phyloP scores from a whole-genome alignment of 2,797 vertebrate species.

The Aplochiton taeniatus region DNA sequence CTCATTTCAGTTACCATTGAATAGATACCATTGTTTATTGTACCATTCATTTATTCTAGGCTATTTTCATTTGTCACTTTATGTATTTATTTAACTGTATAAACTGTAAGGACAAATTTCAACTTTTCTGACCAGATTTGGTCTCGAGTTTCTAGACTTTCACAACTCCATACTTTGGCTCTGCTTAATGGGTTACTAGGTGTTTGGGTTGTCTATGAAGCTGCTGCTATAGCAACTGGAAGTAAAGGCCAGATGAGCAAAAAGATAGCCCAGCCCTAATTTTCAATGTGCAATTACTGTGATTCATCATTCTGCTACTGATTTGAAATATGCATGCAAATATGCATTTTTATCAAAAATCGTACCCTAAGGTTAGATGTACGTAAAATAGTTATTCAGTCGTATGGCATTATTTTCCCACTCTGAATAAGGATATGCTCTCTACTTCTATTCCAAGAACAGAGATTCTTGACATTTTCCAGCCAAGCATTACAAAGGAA shows the following conservation, averaged over 20 bases:
- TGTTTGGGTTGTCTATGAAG: constrained; percentile 2
- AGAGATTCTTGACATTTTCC: neutral
- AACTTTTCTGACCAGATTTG: neutral
- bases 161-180: neutral
- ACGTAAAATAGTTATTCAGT: neutral
- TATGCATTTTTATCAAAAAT: neutral
- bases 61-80: neutral
- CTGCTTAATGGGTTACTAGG: neutral
- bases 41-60: neutral
- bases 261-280: neutral
- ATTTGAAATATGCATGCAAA: neutral
- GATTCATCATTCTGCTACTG: neutral
- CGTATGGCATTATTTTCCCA: neutral
- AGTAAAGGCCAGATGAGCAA: neutral
- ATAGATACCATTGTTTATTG: neutral
- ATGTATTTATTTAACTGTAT: constrained; percentile 17
- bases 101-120: neutral
- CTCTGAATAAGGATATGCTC: neutral
- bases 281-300: neutral
- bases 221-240: neutral
- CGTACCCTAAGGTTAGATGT: neutral
- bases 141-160: neutral
- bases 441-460: neutral
- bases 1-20: neutral
- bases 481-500: neutral